These are phyloP conservation scores for Blastobasis lacticolella DNA, from an alignment of 2,888 invertebrate genomes.

Conservation along the genomic window DNA sequence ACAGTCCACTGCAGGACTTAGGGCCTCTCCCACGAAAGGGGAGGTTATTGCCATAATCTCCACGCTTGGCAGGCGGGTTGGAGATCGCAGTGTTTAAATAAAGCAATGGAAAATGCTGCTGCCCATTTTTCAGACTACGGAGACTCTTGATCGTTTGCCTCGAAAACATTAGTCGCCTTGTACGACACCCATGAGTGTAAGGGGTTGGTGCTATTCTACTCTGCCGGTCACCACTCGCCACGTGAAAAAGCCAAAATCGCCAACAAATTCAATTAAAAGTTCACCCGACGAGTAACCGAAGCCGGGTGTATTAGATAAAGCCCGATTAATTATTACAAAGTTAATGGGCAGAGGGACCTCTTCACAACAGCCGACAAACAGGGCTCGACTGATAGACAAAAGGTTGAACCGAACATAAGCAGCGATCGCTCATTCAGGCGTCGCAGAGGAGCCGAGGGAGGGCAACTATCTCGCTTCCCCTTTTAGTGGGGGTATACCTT, in stretches of 20 bases:
- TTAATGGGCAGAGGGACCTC: constrained; percentile 59
- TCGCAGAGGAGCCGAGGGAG: constrained; percentile 36
- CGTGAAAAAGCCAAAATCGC: constrained; percentile 61
- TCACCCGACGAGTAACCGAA: constrained; percentile 49
- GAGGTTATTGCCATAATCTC: too few relatives aligned
- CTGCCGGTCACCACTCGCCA: too few relatives aligned
- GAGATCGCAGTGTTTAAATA: too few relatives aligned
- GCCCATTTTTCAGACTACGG: too few relatives aligned
- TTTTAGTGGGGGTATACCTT: constrained; percentile 45
- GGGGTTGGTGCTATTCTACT: too few relatives aligned
- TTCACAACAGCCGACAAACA: constrained; percentile 56
- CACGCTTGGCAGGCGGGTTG: too few relatives aligned
- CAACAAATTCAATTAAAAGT: constrained; percentile 69
- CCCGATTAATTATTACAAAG: constrained; percentile 64
- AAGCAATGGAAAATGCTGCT: too few relatives aligned
- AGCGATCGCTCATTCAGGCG: constrained; percentile 60
- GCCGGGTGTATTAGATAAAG: constrained; percentile 56
- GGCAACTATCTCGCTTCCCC: constrained; percentile 49
- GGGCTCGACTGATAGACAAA: constrained; percentile 57
- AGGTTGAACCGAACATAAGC: constrained; percentile 55
- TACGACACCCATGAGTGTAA: too few relatives aligned
- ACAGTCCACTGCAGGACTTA: too few relatives aligned
- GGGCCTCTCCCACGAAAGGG: too few relatives aligned
- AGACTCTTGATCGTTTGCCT: too few relatives aligned
- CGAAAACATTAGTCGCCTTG: too few relatives aligned